phyloP scores from a whole-genome alignment of 1,140 invertebrate genomes.

The Drosophila jambulina region DNA sequence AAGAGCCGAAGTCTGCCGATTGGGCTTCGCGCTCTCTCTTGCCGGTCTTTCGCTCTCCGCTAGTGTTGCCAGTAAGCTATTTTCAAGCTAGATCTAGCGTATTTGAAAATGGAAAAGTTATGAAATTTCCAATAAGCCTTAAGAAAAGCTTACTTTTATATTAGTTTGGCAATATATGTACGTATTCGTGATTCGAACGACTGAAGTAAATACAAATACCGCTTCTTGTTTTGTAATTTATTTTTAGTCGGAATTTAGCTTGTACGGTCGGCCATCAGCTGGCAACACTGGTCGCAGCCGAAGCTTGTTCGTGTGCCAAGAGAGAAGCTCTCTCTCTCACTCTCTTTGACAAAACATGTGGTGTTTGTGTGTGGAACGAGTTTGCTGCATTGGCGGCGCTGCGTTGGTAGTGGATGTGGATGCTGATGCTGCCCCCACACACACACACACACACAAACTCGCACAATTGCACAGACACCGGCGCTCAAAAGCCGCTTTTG shows the following conservation, averaged over 20 bases:
- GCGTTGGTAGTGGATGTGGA: constrained; percentile 21
- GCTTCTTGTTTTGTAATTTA: too few species aligned
- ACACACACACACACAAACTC: constrained; percentile 4
- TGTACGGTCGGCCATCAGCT: too few species aligned
- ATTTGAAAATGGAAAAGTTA: too few species aligned
- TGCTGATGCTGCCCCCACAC: constrained; percentile 60
- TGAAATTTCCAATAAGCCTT: too few species aligned
- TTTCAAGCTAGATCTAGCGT: too few species aligned
- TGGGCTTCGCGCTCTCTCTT: background rate
- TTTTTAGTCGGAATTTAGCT: too few species aligned
- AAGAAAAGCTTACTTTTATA: too few species aligned
- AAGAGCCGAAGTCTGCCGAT: constrained; percentile 3
- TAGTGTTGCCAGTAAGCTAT: too few species aligned
- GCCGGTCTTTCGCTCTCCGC: background rate
- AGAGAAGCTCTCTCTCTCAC: background rate
- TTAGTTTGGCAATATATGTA: too few species aligned
- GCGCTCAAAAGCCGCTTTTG: constrained; percentile 21
- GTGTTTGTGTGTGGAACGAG: constrained; percentile 61
- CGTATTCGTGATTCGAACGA: too few species aligned
- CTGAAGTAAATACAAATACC: too few species aligned
- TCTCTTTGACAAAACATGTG: constrained; percentile 6
- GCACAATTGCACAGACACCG: background rate
- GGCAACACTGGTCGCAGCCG: background rate
- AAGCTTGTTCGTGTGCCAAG: constrained; percentile 6
- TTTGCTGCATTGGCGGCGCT: constrained; percentile 46